Conservation (phyloP, 2,797 vertebrate species). For the Tolypeutes matacus region DNA sequence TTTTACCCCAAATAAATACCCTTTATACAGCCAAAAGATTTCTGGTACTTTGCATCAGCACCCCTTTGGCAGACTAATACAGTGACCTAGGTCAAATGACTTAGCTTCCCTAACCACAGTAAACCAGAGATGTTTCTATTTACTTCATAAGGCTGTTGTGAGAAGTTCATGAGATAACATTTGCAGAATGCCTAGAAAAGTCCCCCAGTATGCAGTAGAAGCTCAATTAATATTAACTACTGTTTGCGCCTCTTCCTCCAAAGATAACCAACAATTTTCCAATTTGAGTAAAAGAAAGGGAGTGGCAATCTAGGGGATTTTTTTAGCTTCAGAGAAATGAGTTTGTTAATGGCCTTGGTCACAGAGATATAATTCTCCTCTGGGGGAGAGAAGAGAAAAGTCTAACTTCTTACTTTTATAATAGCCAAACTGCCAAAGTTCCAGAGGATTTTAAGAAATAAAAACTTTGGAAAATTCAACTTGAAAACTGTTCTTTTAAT, state of each 20-base stretch:
- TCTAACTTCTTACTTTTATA: conserved; percentile 2
- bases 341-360: not conserved
- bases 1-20: too few species aligned
- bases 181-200: conserved; percentile 60
- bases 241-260: not conserved
- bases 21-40: too few species aligned
- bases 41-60: too few species aligned
- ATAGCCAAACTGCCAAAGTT: conserved; percentile 14
- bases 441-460: conserved; percentile 22
- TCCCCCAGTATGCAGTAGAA: not conserved
- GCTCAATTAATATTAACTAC: conserved; percentile 33
- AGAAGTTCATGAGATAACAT: conserved; percentile 43
- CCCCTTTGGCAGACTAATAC: too few species aligned
- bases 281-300: conserved; percentile 48
- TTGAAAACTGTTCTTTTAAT: conserved; percentile 13
- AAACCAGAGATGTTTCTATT: conserved; percentile 24
- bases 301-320: conserved; percentile 31
- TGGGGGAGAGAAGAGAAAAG: not conserved
- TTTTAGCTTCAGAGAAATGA: conserved; percentile 54
- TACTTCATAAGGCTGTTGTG: not conserved
- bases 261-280: conserved; percentile 49
- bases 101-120: not conserved
- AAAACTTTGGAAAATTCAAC: conserved; percentile 58
- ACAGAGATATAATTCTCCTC: conserved; percentile 45
- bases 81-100: not conserved